Evolutionary conservation across 2,797 vertebrate genomes (phyloP).

Genomic region (Artibeus lituratus): DNA sequence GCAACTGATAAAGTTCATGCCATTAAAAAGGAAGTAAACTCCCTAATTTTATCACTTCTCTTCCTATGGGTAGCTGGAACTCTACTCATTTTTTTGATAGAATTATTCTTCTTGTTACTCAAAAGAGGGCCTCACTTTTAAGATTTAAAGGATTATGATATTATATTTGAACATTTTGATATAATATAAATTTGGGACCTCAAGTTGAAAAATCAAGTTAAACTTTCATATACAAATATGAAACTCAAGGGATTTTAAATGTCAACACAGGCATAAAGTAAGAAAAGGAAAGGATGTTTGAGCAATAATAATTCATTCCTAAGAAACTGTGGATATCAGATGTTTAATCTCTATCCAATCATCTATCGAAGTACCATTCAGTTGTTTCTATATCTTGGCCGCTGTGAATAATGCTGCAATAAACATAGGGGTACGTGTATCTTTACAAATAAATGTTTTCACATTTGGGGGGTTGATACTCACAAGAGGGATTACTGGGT

Average conservation of each 20-base stretch:
- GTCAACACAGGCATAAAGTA: rapidly evolving
- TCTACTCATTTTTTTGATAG: background rate
- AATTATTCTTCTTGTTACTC: background rate
- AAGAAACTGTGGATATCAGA: background rate
- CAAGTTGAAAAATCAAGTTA: background rate
- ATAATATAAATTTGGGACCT: background rate
- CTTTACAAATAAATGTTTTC: background rate
- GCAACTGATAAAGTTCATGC: background rate
- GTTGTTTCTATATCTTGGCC: background rate
- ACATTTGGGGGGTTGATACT: background rate
- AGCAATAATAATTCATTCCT: background rate
- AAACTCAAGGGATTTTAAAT: background rate
- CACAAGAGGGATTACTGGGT: background rate
- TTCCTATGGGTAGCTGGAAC: background rate
- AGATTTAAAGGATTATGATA: background rate
- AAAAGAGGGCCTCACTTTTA: background rate
- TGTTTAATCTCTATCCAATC: background rate
- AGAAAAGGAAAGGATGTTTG: background rate
- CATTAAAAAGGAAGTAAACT: background rate
- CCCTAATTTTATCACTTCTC: background rate
- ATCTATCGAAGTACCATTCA: background rate
- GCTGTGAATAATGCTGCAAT: background rate
- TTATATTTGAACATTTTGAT: background rate
- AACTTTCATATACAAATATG: background rate
- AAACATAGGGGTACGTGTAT: background rate